Conservation (phyloP, 2,797 vertebrate species). For the Tenualosa ilisha region DNA sequence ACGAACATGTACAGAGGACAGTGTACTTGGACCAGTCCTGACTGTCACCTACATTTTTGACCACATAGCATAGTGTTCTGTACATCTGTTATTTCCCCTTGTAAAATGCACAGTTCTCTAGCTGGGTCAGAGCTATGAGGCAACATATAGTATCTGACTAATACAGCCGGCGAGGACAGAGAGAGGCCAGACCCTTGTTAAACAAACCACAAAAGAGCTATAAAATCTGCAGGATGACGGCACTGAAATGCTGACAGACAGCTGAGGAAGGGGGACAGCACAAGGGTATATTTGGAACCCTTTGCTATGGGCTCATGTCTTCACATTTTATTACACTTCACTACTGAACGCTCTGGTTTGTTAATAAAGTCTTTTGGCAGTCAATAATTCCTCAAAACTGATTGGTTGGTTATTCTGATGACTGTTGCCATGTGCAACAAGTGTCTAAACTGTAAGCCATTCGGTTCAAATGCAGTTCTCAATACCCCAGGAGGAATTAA, state of each 20-base stretch:
- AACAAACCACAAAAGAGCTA: constrained; percentile 18
- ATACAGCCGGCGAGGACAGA: background rate
- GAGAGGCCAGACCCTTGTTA: background rate
- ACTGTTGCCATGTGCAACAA: background rate
- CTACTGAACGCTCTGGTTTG: background rate
- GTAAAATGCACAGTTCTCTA: background rate
- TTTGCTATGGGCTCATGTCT: background rate
- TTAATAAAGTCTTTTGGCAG: background rate
- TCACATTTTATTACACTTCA: background rate
- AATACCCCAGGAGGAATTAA: background rate
- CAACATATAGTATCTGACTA: background rate
- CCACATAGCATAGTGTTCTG: background rate
- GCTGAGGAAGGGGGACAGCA: background rate
- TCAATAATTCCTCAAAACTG: background rate
- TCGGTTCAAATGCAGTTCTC: background rate
- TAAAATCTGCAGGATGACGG: background rate
- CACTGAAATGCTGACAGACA: background rate
- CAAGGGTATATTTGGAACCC: background rate
- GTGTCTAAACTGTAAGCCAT: background rate
- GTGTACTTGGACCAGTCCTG: too few relatives aligned
- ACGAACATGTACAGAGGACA: too few relatives aligned
- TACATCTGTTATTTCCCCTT: background rate
- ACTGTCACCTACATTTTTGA: too few relatives aligned
- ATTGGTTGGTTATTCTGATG: background rate
- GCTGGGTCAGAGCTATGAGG: background rate